Evolutionary conservation across 2,888 invertebrate species (phyloP).

Genomic region (Portevinia maculata): DNA sequence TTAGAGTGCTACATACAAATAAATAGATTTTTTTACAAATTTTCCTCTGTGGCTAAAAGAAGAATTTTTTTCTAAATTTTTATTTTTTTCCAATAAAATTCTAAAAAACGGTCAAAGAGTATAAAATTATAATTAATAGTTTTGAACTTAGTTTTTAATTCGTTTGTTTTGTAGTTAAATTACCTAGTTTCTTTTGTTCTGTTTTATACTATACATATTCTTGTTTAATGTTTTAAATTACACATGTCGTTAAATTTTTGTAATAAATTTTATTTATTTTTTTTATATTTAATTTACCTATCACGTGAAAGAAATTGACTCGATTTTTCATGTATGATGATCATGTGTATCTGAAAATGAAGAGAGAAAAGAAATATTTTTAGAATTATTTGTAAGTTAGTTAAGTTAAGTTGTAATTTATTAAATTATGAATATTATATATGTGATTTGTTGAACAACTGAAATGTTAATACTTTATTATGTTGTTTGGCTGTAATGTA

Average conservation of each 20-base stretch:
- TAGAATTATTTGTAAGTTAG: too few relatives aligned
- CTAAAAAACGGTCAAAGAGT: slow-evolving; percentile 39
- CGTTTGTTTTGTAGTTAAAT: slow-evolving; percentile 53
- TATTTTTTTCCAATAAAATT: slow-evolving; percentile 24
- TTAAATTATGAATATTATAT: too few relatives aligned
- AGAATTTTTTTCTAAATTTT: slow-evolving; percentile 19
- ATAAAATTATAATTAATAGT: slow-evolving; percentile 53
- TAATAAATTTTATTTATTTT: slow-evolving; percentile 75
- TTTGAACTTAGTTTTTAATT: slow-evolving; percentile 61
- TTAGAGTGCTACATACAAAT: slow-evolving; percentile 32
- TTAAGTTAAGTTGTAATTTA: too few relatives aligned
- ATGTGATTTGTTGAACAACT: too few relatives aligned
- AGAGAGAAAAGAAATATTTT: slow-evolving; percentile 3
- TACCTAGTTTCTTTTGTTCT: slow-evolving; percentile 51
- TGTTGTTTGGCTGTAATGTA: too few relatives aligned
- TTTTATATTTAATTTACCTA: slow-evolving; percentile 80
- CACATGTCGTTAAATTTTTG: slow-evolving; percentile 56
- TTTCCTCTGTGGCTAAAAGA: slow-evolving; percentile 18
- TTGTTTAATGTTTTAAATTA: slow-evolving; percentile 32
- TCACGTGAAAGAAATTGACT: slow-evolving; percentile 83
- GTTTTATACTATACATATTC: slow-evolving; percentile 76
- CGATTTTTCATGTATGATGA: slow-evolving; percentile 87
- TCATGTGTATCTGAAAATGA: slow-evolving; percentile 88
- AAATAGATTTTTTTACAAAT: slow-evolving; percentile 38
- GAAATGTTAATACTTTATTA: too few relatives aligned